These are phyloP conservation scores for Polydrusus pterygomalis DNA, from an alignment of 2,888 invertebrate species.

Conservation along the genomic window DNA sequence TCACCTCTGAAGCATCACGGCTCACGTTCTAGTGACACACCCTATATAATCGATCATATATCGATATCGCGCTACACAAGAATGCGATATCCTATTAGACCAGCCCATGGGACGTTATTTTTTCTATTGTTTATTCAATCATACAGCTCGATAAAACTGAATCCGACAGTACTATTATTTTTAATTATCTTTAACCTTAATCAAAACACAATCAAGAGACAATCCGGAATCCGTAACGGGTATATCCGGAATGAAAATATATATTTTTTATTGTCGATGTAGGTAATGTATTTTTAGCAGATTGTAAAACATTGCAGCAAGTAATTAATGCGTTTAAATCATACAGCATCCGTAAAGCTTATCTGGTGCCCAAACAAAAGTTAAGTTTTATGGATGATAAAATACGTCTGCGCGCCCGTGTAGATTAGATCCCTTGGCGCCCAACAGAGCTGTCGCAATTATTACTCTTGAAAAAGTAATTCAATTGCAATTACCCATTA, in stretches of 20 bases:
- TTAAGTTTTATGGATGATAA: too few relatives aligned
- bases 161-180: conserved; percentile 22
- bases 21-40: background rate
- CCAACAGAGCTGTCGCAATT: too few relatives aligned
- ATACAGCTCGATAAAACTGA: conserved; percentile 10
- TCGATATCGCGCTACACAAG: background rate
- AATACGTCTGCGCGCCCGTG: too few relatives aligned
- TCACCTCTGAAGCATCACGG: too few relatives aligned
- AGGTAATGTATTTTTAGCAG: background rate
- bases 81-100: conserved; percentile 1
- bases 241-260: conserved; percentile 32
- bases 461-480: too few relatives aligned
- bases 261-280: background rate
- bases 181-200: conserved; percentile 44
- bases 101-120: background rate
- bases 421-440: too few relatives aligned
- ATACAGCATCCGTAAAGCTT: too few relatives aligned
- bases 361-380: too few relatives aligned
- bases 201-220: conserved; percentile 21
- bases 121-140: conserved; percentile 1
- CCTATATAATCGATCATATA: background rate
- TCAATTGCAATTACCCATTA: too few relatives aligned
- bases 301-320: background rate
- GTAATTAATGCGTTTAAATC: too few relatives aligned
- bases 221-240: conserved; percentile 5